Evolutionary conservation across 2,113 vertebrate genomes (phyloP).

Genomic region (Corapipo altera): DNA sequence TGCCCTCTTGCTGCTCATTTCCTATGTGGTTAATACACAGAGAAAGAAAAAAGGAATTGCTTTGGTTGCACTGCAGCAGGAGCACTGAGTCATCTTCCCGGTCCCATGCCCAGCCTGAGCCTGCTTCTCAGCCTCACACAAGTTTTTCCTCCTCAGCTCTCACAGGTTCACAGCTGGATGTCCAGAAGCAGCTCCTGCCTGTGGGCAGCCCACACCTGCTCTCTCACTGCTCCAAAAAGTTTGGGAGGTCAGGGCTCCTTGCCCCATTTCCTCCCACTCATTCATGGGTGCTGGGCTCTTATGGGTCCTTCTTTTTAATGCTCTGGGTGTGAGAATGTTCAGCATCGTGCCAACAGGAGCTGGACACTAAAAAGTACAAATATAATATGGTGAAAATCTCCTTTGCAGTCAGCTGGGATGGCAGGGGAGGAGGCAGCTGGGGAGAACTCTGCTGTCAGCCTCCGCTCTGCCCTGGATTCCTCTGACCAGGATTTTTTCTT

Average conservation of each 20-base stretch:
- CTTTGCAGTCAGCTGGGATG: background rate
- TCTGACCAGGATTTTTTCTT: background rate
- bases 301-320: background rate
- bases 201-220: background rate
- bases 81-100: background rate
- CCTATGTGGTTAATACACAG: background rate
- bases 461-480: background rate
- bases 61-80: fast-evolving
- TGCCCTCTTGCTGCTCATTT: background rate
- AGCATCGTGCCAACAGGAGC: background rate
- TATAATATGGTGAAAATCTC: background rate
- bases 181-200: background rate
- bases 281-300: background rate
- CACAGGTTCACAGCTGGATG: fast-evolving
- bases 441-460: background rate
- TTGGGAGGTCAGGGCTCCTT: background rate
- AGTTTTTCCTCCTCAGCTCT: background rate
- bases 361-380: conserved; percentile 41
- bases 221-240: background rate
- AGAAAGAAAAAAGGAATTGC: background rate
- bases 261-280: background rate
- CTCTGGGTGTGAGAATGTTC: background rate
- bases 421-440: background rate
- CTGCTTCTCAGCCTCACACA: background rate
- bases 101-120: background rate